These are phyloP conservation scores for Periphyllus acericola DNA, from an alignment of 2,888 invertebrate species.

Conservation along the genomic window DNA sequence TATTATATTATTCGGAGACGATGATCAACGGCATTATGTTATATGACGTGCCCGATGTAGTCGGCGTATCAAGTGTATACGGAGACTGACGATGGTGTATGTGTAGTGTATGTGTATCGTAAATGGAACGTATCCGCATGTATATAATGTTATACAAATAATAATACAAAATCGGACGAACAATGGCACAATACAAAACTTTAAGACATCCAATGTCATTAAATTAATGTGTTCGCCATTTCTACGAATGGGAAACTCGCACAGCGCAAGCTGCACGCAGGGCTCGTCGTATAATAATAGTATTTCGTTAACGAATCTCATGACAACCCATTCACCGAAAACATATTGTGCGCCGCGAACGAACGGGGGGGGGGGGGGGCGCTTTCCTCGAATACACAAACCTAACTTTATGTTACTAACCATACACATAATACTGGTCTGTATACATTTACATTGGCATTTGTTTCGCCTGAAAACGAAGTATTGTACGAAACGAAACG, in stretches of 20 bases:
- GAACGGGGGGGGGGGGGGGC: neutral
- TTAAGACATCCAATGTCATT: slow-evolving; percentile 44
- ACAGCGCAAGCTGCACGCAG: neutral
- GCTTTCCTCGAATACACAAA: slow-evolving; percentile 31
- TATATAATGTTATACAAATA: neutral
- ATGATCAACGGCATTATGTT: neutral
- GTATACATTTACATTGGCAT: neutral
- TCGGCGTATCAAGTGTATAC: neutral
- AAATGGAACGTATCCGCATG: slow-evolving; percentile 11
- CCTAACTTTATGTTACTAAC: slow-evolving; percentile 15
- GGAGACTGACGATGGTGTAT: neutral
- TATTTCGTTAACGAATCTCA: slow-evolving; percentile 28
- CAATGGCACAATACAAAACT: slow-evolving; percentile 31
- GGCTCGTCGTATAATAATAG: slow-evolving; percentile 32
- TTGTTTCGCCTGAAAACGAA: neutral
- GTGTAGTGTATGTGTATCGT: neutral
- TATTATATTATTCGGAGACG: neutral
- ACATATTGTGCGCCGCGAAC: slow-evolving; percentile 1
- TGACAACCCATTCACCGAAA: slow-evolving; percentile 27
- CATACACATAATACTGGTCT: neutral
- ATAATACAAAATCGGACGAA: slow-evolving; percentile 29
- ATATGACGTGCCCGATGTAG: neutral
- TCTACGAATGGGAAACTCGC: slow-evolving; percentile 21
- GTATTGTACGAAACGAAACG: neutral
- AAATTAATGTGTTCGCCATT: slow-evolving; percentile 23